Evolutionary conservation across 2,888 invertebrate genomes (phyloP).

Genomic region (Digitonthophagus gazella): DNA sequence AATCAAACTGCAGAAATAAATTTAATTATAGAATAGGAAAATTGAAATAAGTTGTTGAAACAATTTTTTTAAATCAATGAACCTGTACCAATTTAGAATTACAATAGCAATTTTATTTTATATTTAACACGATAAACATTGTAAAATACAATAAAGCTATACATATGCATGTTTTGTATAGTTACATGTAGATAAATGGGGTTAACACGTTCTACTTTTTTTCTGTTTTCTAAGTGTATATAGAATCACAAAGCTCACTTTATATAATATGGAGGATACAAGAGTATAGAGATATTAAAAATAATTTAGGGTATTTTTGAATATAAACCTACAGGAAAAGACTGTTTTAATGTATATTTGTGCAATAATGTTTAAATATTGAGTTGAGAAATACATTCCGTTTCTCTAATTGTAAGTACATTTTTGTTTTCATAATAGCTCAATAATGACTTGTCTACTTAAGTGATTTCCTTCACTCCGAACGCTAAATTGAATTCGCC

Average conservation of each 20-base stretch:
- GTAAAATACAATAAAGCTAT: background rate
- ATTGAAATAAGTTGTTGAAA: no score
- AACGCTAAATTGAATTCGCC: no score
- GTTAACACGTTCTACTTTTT: background rate
- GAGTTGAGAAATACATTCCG: no score
- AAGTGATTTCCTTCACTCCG: no score
- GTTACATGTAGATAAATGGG: background rate
- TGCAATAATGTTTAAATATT: background rate
- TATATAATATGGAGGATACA: background rate
- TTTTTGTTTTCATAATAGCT: no score
- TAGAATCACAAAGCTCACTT: background rate
- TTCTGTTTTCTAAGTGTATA: background rate
- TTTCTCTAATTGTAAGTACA: no score
- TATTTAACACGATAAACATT: background rate
- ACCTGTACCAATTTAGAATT: constrained; percentile 12
- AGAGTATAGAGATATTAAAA: background rate
- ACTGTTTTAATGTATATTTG: background rate
- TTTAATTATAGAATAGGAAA: constrained; percentile 4
- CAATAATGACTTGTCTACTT: no score
- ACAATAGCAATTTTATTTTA: background rate
- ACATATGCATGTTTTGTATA: background rate
- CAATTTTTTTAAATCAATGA: no score
- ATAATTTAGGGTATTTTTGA: background rate
- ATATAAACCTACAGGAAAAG: background rate
- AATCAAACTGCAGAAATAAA: constrained; percentile 3